phyloP scores from a whole-genome alignment of 2,113 vertebrate genomes.

The Ceuthmochares aereus region DNA sequence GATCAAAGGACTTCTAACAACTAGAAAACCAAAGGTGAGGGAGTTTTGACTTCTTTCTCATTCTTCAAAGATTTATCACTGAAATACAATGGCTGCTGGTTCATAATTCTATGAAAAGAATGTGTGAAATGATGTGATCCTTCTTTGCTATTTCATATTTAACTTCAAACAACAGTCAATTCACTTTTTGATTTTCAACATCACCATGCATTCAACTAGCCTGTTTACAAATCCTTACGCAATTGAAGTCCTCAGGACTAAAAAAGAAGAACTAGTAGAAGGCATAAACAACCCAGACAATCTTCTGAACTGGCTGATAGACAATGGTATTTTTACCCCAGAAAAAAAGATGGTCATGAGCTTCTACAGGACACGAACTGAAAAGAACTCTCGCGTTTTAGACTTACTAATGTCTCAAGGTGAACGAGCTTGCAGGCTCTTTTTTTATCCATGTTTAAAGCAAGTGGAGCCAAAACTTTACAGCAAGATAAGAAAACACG shows the following conservation, averaged over 20 bases:
- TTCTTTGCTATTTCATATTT: not conserved
- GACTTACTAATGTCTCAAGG: constrained; percentile 80
- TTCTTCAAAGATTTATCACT: not conserved
- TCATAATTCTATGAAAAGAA: not conserved
- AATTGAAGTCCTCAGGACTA: constrained; percentile 76
- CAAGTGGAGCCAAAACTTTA: constrained; percentile 81
- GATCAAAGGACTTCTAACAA: constrained; percentile 44
- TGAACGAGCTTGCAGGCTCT: constrained; percentile 82
- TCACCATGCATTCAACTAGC: constrained; percentile 21
- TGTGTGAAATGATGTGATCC: not conserved
- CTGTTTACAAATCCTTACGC: constrained; percentile 78
- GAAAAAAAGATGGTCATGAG: constrained; percentile 75
- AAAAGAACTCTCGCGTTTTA: constrained; percentile 80
- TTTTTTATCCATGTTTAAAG: constrained; percentile 86
- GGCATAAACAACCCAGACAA: constrained; percentile 77
- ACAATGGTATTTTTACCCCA: constrained; percentile 71
- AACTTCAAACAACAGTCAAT: not conserved
- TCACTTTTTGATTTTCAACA: not conserved
- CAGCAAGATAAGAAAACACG: constrained; percentile 71
- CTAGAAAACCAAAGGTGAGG: constrained; percentile 38
- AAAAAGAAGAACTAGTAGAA: constrained; percentile 77
- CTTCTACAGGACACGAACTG: constrained; percentile 72
- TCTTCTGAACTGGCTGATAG: constrained; percentile 78
- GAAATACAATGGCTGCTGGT: not conserved
- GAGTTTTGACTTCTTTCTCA: constrained; percentile 26